These are phyloP conservation scores for Parnassius mnemosyne DNA, from an alignment of 2,888 invertebrate genomes.

Conservation along the genomic window DNA sequence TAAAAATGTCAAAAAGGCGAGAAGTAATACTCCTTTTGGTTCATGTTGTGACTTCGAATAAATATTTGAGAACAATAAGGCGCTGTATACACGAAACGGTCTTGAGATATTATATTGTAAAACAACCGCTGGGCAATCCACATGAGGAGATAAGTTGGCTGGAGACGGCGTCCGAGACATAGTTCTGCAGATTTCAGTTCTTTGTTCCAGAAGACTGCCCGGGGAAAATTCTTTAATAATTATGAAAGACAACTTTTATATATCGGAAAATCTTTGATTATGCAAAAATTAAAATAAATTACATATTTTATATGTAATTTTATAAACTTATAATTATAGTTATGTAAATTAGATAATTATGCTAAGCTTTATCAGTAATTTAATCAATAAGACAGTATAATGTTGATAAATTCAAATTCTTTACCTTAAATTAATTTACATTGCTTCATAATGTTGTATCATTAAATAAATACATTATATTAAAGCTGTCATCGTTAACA, in stretches of 20 bases:
- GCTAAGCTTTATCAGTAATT: too few species aligned
- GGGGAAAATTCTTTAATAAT: constrained; percentile 39
- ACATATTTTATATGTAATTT: too few species aligned
- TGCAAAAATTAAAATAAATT: too few species aligned
- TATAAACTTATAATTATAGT: too few species aligned
- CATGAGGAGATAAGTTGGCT: constrained; percentile 58
- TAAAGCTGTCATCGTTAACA: too few species aligned
- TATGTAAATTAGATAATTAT: too few species aligned
- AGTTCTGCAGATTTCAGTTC: constrained; percentile 49
- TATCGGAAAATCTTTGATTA: too few species aligned
- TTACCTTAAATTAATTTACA: too few species aligned
- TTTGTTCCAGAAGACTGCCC: constrained; percentile 49
- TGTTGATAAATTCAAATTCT: too few species aligned
- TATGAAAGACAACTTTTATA: not conserved
- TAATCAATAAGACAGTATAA: too few species aligned
- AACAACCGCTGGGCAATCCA: constrained; percentile 53
- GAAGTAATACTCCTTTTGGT: constrained; percentile 34
- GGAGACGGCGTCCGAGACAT: constrained; percentile 47
- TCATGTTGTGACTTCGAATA: constrained; percentile 27
- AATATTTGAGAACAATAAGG: constrained; percentile 37
- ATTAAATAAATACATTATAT: too few species aligned
- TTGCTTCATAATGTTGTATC: too few species aligned
- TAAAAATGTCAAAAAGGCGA: constrained; percentile 37
- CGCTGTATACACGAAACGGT: constrained; percentile 35
- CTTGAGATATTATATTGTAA: constrained; percentile 44